phyloP scores from a whole-genome alignment of 2,888 invertebrate genomes.

The Cryptocephalus moraei region DNA sequence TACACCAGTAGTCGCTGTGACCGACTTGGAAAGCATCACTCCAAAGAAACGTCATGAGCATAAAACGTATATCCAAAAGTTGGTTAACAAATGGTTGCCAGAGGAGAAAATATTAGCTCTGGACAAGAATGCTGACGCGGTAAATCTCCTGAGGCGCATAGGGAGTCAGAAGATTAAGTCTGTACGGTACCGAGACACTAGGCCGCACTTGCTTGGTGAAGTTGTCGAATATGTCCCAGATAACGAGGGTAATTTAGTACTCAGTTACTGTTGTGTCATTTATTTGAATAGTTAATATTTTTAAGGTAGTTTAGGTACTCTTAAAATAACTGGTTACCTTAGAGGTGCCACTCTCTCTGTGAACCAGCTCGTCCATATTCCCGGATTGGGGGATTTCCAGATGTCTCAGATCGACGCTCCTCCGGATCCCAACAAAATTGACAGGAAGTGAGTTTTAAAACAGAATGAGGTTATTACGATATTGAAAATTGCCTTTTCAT shows the following conservation, averaged over 20 bases:
- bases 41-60: constrained; percentile 61
- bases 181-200: constrained; percentile 64
- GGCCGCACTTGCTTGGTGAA: constrained; percentile 81
- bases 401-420: constrained; percentile 67
- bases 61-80: constrained; percentile 55
- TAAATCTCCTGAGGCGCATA: constrained; percentile 62
- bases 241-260: constrained; percentile 27
- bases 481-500: too few species aligned
- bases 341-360: constrained; percentile 75
- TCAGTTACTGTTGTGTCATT: background rate
- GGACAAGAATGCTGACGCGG: constrained; percentile 63
- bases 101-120: constrained; percentile 72
- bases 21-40: constrained; percentile 63
- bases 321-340: constrained; percentile 80
- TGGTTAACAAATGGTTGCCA: constrained; percentile 62
- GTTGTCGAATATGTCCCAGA: constrained; percentile 54
- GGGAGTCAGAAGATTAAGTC: constrained; percentile 73
- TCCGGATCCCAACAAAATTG: constrained; percentile 57
- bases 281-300: constrained; percentile 4
- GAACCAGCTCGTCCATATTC: constrained; percentile 81
- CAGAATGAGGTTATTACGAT: background rate
- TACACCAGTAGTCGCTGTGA: constrained; percentile 62
- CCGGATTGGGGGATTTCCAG: constrained; percentile 90
- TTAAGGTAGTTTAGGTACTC: constrained; percentile 43
- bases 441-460: constrained; percentile 27